A percentile compares a stretch with the other conserved stretches of the same genome.
Evolutionary conservation across 2,888 invertebrate genomes (phyloP).

Genomic region (Pseudolycoriella hygida): DNA sequence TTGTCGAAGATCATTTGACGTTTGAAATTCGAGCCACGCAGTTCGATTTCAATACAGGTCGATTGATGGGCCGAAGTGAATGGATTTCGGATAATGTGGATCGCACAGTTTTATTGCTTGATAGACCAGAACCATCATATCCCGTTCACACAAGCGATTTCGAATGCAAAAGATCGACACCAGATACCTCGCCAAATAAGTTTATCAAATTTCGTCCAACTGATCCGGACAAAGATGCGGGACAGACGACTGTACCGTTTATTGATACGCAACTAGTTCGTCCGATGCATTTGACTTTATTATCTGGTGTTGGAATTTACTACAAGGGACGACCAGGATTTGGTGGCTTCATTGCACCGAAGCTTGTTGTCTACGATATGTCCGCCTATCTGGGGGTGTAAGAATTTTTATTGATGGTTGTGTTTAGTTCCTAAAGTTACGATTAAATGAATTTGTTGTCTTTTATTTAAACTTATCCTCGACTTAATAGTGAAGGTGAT

Average conservation of each 20-base stretch:
- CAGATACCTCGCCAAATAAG: conserved; percentile 26
- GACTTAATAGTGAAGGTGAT: too few relatives aligned
- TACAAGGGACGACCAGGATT: conserved; percentile 32
- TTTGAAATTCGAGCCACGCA: conserved; percentile 55
- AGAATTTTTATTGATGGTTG: too few relatives aligned
- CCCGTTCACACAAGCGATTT: conserved; percentile 7
- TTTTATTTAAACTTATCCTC: too few relatives aligned
- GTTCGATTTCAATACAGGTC: conserved; percentile 43
- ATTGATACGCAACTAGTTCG: conserved; percentile 34
- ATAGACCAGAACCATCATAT: conserved; percentile 26
- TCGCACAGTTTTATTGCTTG: conserved; percentile 21
- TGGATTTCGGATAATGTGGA: conserved; percentile 33
- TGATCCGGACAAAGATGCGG: conserved; percentile 32
- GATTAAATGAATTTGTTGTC: too few relatives aligned
- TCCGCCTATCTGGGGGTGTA: too few relatives aligned
- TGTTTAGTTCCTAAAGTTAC: too few relatives aligned
- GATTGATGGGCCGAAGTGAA: conserved; percentile 24
- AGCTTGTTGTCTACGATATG: conserved; percentile 31
- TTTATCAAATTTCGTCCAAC: conserved; percentile 33
- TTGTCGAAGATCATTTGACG: conserved; percentile 56
- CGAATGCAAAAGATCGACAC: conserved; percentile 13
- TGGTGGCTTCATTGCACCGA: conserved; percentile 34
- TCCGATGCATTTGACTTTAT: conserved; percentile 28
- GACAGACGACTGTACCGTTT: conserved; percentile 38
- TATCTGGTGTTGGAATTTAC: conserved; percentile 34